phyloP scores from a whole-genome alignment of 1,140 invertebrate genomes.

The Zaprionus vittiger region DNA sequence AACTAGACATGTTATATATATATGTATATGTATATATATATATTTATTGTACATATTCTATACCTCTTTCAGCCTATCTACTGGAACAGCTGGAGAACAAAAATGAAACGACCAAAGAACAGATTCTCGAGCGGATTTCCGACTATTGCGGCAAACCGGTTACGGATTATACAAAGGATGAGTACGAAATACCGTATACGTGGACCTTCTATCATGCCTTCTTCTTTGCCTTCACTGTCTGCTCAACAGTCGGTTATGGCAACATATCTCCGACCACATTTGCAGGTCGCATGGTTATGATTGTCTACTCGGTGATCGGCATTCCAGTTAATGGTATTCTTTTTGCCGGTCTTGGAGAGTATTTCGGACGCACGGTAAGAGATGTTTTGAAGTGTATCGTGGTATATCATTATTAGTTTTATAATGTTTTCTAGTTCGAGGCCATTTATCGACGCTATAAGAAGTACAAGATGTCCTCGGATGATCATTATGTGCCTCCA shows the following conservation, averaged over 20 bases:
- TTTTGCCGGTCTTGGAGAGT: conserved; percentile 91
- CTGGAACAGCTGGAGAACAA: conserved; percentile 86
- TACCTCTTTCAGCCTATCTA: conserved; percentile 85
- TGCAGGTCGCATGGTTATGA: conserved; percentile 93
- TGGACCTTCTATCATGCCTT: conserved; percentile 98
- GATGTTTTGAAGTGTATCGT: not conserved
- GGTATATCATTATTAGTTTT: no score
- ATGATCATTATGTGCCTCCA: conserved; percentile 87
- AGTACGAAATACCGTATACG: conserved; percentile 86
- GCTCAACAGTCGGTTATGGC: conserved; percentile 97
- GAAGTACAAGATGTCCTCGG: conserved; percentile 87
- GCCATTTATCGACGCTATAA: conserved; percentile 91
- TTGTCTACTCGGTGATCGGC: conserved; percentile 96
- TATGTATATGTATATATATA: not conserved
- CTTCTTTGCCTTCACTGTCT: conserved; percentile 97
- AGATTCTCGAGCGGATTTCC: conserved; percentile 87
- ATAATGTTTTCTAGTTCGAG: conserved; percentile 86
- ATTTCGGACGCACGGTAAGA: conserved; percentile 90
- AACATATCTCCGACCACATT: conserved; percentile 94
- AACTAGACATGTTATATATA: not conserved
- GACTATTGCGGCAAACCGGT: conserved; percentile 90
- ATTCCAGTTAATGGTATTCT: conserved; percentile 97
- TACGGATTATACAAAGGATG: conserved; percentile 86
- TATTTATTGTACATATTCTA: no score
- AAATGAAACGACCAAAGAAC: conserved; percentile 85